These are phyloP conservation scores for Butorides virescens DNA, from an alignment of 2,113 vertebrate genomes.

Conservation along the genomic window DNA sequence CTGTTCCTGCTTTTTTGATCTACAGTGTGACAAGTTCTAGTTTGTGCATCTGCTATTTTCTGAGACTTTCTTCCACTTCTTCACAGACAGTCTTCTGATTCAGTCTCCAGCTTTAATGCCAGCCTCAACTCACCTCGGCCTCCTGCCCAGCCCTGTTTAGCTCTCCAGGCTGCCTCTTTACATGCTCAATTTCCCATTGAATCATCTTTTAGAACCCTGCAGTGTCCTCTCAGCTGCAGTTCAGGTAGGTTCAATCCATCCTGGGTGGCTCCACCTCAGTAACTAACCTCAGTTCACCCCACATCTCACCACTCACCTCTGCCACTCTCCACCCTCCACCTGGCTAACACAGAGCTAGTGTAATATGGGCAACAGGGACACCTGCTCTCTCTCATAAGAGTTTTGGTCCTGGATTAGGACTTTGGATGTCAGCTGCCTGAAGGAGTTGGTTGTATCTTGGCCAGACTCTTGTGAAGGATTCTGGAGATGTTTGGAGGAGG, in stretches of 20 bases:
- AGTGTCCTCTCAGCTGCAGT: background rate
- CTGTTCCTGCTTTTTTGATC: background rate
- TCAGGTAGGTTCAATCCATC: background rate
- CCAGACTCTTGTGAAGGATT: background rate
- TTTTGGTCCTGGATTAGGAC: background rate
- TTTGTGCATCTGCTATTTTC: background rate
- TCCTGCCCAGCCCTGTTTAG: background rate
- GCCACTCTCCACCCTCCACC: background rate
- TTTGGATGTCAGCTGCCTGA: background rate
- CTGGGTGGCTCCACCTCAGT: background rate
- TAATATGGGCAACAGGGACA: fast-evolving
- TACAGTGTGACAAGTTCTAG: background rate
- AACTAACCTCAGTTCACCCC: background rate
- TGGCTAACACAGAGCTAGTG: background rate
- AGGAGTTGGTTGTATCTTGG: background rate
- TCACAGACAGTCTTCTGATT: background rate
- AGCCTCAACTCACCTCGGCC: fast-evolving
- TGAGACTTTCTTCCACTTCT: background rate
- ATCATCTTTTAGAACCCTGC: background rate
- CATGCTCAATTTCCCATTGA: background rate
- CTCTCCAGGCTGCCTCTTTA: background rate
- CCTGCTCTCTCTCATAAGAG: background rate
- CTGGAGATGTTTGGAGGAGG: background rate
- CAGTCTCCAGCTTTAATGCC: background rate
- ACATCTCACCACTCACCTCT: background rate